A percentile compares a stretch with the other conserved stretches of the same genome.
Evolutionary conservation across 37 sponge, comb jelly and placozoan species (phyloP).

Genomic region (Lycopodina hypogea): DNA sequence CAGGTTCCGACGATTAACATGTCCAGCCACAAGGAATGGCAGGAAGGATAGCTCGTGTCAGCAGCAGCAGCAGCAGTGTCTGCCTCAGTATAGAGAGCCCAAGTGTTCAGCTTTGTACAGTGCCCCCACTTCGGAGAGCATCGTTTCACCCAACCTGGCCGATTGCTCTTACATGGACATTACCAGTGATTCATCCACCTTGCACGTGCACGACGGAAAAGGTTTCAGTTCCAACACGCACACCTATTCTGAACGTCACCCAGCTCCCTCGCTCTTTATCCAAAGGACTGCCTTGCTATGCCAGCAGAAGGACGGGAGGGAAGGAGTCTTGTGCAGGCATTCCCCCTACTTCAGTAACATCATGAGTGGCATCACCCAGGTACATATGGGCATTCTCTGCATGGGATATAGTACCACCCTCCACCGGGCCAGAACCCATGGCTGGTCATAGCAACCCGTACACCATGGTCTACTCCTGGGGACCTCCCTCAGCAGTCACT

Average conservation of each 20-base stretch:
- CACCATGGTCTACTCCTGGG: slow-evolving; percentile 40
- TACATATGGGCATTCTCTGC: slow-evolving; percentile 21
- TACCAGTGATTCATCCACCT: not conserved
- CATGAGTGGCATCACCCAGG: slow-evolving; percentile 16
- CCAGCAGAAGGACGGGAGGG: not conserved
- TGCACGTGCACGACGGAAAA: not conserved
- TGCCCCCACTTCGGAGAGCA: not conserved
- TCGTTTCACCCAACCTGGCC: not conserved
- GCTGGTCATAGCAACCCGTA: slow-evolving; percentile 45
- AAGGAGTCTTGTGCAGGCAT: not conserved
- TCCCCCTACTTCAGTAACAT: not conserved
- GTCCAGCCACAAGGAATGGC: slow-evolving; percentile 24
- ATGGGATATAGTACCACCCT: slow-evolving; percentile 22
- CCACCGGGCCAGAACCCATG: slow-evolving; percentile 27
- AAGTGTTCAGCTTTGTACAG: too few relatives aligned
- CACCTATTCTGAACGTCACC: not conserved
- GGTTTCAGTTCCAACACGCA: not conserved
- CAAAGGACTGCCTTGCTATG: not conserved
- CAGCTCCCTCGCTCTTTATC: not conserved
- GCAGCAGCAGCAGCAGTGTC: not conserved
- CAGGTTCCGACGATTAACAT: slow-evolving; percentile 5
- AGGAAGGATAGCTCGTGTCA: not conserved
- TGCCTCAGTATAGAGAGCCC: not conserved
- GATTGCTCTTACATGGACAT: not conserved
- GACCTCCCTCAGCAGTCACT: slow-evolving; percentile 3